phyloP scores from a whole-genome alignment of 2,797 vertebrate species.

The Neosilurus hyrtlii region DNA sequence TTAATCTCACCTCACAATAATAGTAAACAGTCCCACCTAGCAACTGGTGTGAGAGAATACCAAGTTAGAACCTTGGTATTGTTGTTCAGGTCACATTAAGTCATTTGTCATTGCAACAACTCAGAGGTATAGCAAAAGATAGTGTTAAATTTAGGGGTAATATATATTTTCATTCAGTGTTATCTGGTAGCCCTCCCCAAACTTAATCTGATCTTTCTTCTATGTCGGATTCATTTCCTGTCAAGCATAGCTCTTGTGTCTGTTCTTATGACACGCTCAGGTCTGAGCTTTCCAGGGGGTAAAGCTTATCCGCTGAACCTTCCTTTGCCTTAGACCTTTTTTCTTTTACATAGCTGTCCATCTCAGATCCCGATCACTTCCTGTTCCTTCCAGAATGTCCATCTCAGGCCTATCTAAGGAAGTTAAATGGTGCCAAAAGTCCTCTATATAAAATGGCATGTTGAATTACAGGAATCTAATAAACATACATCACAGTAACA shows the following conservation, averaged over 20 bases:
- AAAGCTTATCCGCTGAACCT: not conserved
- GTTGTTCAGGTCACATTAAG: not conserved
- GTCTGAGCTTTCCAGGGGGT: slow-evolving; percentile 2
- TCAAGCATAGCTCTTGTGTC: not conserved
- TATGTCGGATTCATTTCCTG: not conserved
- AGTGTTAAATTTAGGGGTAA: not conserved
- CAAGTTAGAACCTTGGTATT: not conserved
- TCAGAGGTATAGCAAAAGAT: not conserved
- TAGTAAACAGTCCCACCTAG: slow-evolving; percentile 2
- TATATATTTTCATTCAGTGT: not conserved
- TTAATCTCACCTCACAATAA: not conserved
- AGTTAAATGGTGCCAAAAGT: too few species aligned
- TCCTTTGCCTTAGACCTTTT: not conserved
- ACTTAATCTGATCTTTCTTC: too few species aligned
- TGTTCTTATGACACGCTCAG: slow-evolving; percentile 9
- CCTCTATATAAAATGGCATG: too few species aligned
- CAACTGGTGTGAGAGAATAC: not conserved
- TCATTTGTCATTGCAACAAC: not conserved
- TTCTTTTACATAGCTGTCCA: slow-evolving; percentile 12
- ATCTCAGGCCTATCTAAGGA: too few species aligned
- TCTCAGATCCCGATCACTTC: not conserved
- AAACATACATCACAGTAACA: too few species aligned
- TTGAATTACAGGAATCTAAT: too few species aligned
- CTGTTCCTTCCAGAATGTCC: not conserved
- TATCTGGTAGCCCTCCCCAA: not conserved